A percentile compares a stretch with the other conserved stretches of the same genome.
phyloP scores from a whole-genome alignment of 2,113 vertebrate species.

The Chauna torquata region DNA sequence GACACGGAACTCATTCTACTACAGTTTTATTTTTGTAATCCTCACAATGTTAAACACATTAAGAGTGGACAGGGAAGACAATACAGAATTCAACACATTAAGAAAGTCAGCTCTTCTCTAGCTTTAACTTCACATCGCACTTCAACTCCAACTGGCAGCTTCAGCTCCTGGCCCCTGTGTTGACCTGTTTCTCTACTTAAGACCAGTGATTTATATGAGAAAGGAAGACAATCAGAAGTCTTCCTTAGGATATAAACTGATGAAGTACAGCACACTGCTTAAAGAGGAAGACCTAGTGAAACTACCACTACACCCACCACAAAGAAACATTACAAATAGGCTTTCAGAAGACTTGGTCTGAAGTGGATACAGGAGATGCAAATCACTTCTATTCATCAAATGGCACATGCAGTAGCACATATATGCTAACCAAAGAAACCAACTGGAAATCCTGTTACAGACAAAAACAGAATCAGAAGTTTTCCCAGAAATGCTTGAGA shows the following conservation, averaged over 20 bases:
- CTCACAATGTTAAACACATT: not conserved
- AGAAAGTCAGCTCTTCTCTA: not conserved
- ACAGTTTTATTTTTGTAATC: not conserved
- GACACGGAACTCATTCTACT: not conserved
- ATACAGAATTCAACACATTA: not conserved
- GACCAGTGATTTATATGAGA: not conserved
- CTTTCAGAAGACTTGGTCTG: not conserved
- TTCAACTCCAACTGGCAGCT: not conserved
- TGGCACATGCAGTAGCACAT: not conserved
- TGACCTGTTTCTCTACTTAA: not conserved
- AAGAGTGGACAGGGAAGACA: not conserved
- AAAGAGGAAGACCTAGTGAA: not conserved
- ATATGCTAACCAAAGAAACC: not conserved
- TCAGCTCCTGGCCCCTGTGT: not conserved
- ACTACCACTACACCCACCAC: not conserved
- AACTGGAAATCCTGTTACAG: not conserved
- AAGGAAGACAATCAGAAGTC: rapidly evolving
- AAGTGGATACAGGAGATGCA: not conserved
- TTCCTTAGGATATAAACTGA: not conserved
- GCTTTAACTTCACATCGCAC: not conserved
- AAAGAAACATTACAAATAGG: not conserved
- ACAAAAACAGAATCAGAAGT: not conserved
- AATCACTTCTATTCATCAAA: not conserved
- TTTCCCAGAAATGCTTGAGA: not conserved
- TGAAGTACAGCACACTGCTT: not conserved